phyloP scores from a whole-genome alignment of 2,113 vertebrate species.

The Mus musculus region DNA sequence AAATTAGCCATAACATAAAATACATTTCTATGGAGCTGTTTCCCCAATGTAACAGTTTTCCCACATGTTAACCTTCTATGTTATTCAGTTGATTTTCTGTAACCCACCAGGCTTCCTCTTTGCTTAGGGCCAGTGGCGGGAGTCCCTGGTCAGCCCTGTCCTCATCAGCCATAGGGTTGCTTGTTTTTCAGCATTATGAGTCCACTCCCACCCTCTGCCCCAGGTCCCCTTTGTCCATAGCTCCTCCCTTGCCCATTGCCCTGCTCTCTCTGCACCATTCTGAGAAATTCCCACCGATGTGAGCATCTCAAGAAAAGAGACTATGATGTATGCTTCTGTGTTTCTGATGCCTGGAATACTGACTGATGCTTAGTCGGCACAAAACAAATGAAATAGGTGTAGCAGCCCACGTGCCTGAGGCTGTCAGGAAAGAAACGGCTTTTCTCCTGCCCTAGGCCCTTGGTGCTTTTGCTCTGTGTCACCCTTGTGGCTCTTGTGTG shows the following conservation, averaged over 20 bases:
- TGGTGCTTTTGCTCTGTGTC: not conserved
- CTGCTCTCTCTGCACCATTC: not conserved
- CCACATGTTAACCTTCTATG: not conserved
- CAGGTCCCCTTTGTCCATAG: not conserved
- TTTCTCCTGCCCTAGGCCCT: not conserved
- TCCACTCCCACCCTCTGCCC: not conserved
- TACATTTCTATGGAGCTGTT: not conserved
- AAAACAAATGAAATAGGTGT: not conserved
- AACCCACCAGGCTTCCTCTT: not conserved
- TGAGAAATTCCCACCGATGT: not conserved
- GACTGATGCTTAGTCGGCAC: not conserved
- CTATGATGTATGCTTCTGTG: not conserved
- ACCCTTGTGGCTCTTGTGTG: not conserved
- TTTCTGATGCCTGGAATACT: not conserved
- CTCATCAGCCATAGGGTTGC: fast-evolving
- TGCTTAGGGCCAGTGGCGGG: not conserved
- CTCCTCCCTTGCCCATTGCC: not conserved
- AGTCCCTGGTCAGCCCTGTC: not conserved
- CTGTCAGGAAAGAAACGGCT: not conserved
- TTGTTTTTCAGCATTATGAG: not conserved
- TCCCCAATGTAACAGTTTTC: not conserved
- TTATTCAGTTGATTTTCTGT: not conserved
- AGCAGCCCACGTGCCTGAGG: not conserved
- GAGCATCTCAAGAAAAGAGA: not conserved
- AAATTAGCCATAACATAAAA: not conserved